Evolutionary conservation across 2,888 invertebrate genomes (phyloP).

Genomic region (Falcaria lacertinaria): DNA sequence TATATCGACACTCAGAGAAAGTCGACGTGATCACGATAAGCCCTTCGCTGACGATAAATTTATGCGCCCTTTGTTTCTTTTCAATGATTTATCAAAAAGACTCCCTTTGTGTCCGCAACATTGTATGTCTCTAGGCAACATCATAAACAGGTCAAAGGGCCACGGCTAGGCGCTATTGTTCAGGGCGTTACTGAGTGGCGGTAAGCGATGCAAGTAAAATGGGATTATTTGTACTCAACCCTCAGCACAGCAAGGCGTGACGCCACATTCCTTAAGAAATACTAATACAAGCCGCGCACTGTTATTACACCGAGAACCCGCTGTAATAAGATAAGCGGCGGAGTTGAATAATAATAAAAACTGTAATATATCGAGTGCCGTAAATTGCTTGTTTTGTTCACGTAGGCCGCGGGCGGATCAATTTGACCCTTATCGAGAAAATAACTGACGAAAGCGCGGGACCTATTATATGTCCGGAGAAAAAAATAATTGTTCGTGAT

Average conservation of each 20-base stretch:
- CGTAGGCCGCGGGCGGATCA: slow-evolving; percentile 64
- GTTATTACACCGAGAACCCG: slow-evolving; percentile 41
- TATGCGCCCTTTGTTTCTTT: slow-evolving; percentile 77
- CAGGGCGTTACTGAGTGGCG: slow-evolving; percentile 11
- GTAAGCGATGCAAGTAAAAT: not conserved
- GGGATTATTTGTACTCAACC: slow-evolving; percentile 7
- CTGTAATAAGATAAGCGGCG: slow-evolving; percentile 52
- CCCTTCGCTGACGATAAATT: slow-evolving; percentile 61
- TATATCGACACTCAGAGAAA: slow-evolving; percentile 64
- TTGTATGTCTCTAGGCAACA: slow-evolving; percentile 21
- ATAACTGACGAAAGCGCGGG: slow-evolving; percentile 64
- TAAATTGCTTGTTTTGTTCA: slow-evolving; percentile 67
- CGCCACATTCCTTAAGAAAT: slow-evolving; percentile 14
- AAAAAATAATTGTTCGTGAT: slow-evolving; percentile 72
- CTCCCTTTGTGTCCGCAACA: slow-evolving; percentile 33
- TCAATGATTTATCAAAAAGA: slow-evolving; percentile 69
- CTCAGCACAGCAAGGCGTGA: slow-evolving; percentile 6
- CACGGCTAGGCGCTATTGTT: slow-evolving; percentile 22
- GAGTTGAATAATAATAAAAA: slow-evolving; percentile 58
- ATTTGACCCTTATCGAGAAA: slow-evolving; percentile 74
- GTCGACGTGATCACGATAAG: slow-evolving; percentile 70
- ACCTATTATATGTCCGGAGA: slow-evolving; percentile 58
- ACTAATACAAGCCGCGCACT: slow-evolving; percentile 25
- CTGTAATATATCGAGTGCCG: slow-evolving; percentile 57
- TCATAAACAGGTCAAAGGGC: slow-evolving; percentile 45